Evolutionary conservation across 2,797 vertebrate genomes (phyloP), one percentile per base, ranked within the genome.

Genomic region (Apogon hyalosoma): DNA sequence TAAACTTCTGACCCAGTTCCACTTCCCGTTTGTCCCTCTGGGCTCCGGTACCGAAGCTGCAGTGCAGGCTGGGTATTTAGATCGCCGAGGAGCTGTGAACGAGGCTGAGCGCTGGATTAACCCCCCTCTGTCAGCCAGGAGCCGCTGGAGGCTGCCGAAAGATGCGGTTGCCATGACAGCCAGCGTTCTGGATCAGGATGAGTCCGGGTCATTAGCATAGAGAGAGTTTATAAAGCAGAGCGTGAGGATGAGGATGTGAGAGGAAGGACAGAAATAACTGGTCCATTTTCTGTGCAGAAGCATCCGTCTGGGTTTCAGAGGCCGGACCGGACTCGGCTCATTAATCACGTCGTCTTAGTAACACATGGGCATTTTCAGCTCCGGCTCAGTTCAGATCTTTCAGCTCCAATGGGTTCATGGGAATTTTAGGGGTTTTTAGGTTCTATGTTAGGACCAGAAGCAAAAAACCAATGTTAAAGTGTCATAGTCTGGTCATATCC

Each of bases 111-210:
- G 42, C 42, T 49, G 46, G 51, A 71, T 68, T 28, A 63, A 38
- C 11, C 33, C 46, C 63, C 31, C n/a, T 13, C n/a, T 52, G 48
- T 52, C 67, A 36, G 50, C 46, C 64, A 56, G 28, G 42, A 70
- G 65, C 54, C 0, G 52, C 80, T 69, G 58, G 56, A 49, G 55
- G 45, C 41, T 63, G 74, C 60, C 46, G 67, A 24, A 2, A 53
- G 14, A 54, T 40, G 39, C 6, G 11, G 74, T 80, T 80, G 77
- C 77, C 56, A 75, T 78, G 77, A 69, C 77, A 80, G 56, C 74
- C 53, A 69, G 49, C 15, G 50, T 78, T 68, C 43, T 21, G 56
- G 55, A 58, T 55, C 57, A 48, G 61, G 50, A 63, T 71, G 60
- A 60, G 74, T 79, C 72, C 57, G 57, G 55, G 70, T 66, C 15